phyloP scores from a whole-genome alignment of 2,888 invertebrate genomes.

The Chouioia cunea region DNA sequence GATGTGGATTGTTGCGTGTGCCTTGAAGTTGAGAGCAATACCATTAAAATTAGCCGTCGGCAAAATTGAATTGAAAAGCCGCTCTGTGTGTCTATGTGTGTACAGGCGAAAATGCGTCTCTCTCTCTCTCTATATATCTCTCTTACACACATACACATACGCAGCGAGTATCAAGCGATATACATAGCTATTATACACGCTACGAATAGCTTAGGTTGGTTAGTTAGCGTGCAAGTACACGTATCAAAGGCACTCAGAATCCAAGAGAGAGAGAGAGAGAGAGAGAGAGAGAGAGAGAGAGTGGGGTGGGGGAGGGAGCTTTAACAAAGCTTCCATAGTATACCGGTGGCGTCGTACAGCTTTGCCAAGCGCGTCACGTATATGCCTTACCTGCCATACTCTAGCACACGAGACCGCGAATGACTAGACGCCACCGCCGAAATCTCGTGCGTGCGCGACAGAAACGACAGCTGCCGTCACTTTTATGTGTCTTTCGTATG shows the following conservation, averaged over 20 bases:
- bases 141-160: slow-evolving; percentile 37
- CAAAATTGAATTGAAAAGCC: slow-evolving; percentile 62
- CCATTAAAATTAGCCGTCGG: slow-evolving; percentile 64
- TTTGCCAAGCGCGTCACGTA: slow-evolving; percentile 68
- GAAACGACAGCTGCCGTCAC: background rate
- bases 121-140: too few relatives aligned
- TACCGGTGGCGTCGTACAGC: slow-evolving; percentile 32
- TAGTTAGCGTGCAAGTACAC: slow-evolving; percentile 70
- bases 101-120: slow-evolving; percentile 62
- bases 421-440: background rate
- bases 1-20: too few relatives aligned
- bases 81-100: slow-evolving; percentile 54
- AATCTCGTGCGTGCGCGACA: slow-evolving; percentile 21
- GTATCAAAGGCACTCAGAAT: slow-evolving; percentile 70
- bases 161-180: background rate
- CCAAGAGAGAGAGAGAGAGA: slow-evolving; percentile 57
- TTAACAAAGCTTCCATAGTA: background rate
- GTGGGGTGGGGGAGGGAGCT: too few relatives aligned
- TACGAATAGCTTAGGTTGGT: slow-evolving; percentile 67
- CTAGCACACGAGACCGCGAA: background rate
- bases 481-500: background rate
- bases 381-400: background rate
- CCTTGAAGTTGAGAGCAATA: slow-evolving; percentile 55
- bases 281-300: too few relatives aligned
- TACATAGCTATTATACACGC: slow-evolving; percentile 26